Conservation (phyloP, 2,888 invertebrate genomes). For the Elysia crispata region DNA sequence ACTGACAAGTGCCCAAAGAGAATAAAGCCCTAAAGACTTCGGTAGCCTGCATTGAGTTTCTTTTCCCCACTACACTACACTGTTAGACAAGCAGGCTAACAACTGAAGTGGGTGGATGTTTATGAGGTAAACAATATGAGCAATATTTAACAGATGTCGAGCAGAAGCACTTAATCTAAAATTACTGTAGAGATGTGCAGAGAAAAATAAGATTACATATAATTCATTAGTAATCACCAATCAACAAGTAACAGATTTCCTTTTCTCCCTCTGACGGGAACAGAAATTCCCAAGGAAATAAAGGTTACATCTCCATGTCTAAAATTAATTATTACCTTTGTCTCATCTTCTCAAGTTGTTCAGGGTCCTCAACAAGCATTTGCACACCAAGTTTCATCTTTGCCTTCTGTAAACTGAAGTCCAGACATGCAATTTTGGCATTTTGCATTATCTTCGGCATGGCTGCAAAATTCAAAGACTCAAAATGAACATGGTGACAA, state of each 20-base stretch:
- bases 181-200: too few species aligned
- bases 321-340: conserved; percentile 80
- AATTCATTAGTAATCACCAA: too few species aligned
- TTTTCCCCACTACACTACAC: not conserved
- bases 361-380: conserved; percentile 92
- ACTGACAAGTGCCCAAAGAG: too few species aligned
- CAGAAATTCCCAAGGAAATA: too few species aligned
- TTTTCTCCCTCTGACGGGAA: too few species aligned
- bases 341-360: conserved; percentile 95
- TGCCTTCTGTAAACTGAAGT: conserved; percentile 98
- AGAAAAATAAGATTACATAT: too few species aligned
- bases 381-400: conserved; percentile 99
- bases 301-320: too few species aligned
- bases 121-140: not conserved
- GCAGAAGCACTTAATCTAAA: too few species aligned
- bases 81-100: not conserved
- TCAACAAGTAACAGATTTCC: not conserved
- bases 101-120: not conserved
- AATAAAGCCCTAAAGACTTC: too few species aligned
- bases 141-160: too few species aligned
- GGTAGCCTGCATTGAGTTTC: too few species aligned
- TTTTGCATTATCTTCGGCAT: conserved; percentile 86
- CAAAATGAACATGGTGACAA: too few species aligned
- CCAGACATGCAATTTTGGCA: conserved; percentile 98
- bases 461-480: conserved; percentile 71